These are phyloP conservation scores for Phoenicopterus ruber DNA, from an alignment of 2,113 vertebrate species.

Conservation along the genomic window DNA sequence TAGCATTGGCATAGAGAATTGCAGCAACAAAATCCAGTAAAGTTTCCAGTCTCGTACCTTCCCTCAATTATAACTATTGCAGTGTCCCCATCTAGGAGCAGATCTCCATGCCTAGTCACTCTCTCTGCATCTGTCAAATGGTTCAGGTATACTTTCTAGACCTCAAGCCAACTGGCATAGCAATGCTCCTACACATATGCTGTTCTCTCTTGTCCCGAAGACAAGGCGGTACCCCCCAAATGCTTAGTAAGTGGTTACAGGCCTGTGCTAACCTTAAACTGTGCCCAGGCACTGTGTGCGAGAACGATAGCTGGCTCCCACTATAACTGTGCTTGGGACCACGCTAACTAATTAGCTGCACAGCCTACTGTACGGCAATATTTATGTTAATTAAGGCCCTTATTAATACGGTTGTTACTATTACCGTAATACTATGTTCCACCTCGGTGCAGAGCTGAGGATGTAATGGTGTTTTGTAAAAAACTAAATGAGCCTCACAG, in stretches of 20 bases:
- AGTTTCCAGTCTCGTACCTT: background rate
- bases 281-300: fast-evolving
- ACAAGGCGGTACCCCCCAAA: background rate
- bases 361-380: background rate
- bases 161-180: background rate
- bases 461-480: background rate
- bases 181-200: background rate
- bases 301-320: background rate
- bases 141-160: background rate
- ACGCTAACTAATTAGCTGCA: background rate
- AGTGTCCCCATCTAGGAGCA: background rate
- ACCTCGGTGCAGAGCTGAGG: background rate
- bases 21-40: background rate
- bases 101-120: background rate
- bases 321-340: background rate
- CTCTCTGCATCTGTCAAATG: background rate
- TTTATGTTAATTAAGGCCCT: background rate
- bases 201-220: background rate
- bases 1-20: background rate
- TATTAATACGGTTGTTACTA: background rate
- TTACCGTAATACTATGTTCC: background rate
- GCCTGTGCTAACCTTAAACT: background rate
- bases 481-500: background rate
- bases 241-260: fast-evolving
- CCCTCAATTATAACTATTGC: background rate